These are phyloP conservation scores for Laothoe populi DNA, from an alignment of 2,888 invertebrate species.

Conservation along the genomic window DNA sequence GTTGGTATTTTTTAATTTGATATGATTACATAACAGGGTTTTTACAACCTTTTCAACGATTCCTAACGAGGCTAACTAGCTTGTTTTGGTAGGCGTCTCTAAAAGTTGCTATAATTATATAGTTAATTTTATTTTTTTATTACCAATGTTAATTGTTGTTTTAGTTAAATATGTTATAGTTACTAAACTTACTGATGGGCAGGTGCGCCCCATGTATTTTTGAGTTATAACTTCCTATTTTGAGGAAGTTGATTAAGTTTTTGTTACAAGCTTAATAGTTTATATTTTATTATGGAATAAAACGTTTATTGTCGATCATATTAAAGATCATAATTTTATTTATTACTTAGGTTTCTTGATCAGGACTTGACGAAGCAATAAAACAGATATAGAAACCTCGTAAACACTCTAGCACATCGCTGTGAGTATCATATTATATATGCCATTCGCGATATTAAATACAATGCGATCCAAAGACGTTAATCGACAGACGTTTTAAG, in stretches of 20 bases:
- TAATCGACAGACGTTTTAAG: too few relatives aligned
- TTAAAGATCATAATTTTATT: too few relatives aligned
- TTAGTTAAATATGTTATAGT: constrained; percentile 28
- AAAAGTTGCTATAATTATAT: constrained; percentile 39
- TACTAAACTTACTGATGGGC: neutral
- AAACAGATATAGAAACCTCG: too few relatives aligned
- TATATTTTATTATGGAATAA: neutral
- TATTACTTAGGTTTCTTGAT: too few relatives aligned
- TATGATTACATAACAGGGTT: constrained; percentile 23
- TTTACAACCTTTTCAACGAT: constrained; percentile 27
- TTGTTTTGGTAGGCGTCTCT: neutral
- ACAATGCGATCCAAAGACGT: too few relatives aligned
- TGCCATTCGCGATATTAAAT: too few relatives aligned
- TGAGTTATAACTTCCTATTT: constrained; percentile 1
- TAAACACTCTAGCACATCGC: too few relatives aligned
- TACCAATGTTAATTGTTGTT: constrained; percentile 17
- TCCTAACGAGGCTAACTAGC: constrained; percentile 9
- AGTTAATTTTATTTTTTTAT: constrained; percentile 30
- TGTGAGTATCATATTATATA: too few relatives aligned
- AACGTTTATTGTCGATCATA: neutral
- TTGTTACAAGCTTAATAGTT: neutral
- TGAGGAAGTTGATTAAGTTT: neutral
- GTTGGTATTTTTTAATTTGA: constrained; percentile 33
- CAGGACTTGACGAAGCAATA: too few relatives aligned
- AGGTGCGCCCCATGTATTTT: constrained; percentile 1